A percentile compares a stretch with the other conserved stretches of the same genome.
Evolutionary conservation across 2,888 invertebrate genomes (phyloP).

Genomic region (Papilio protenor): DNA sequence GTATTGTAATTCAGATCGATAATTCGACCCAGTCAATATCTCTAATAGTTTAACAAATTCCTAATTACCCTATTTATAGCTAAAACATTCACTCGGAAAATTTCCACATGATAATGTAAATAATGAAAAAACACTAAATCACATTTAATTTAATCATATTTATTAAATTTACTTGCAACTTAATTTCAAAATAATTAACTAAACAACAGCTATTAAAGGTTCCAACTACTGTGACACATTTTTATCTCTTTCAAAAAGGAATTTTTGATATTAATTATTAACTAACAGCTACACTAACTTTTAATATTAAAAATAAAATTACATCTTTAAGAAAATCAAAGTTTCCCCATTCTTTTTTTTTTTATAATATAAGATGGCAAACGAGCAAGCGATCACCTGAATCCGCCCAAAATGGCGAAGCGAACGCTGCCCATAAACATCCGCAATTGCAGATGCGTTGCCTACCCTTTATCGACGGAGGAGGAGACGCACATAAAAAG

Average conservation of each 20-base stretch:
- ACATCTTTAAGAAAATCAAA: neutral
- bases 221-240: neutral
- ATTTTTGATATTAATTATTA: too few species aligned
- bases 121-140: neutral
- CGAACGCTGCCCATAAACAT: too few species aligned
- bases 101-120: neutral
- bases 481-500: too few species aligned
- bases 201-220: too few species aligned
- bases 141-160: neutral
- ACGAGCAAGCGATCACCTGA: too few species aligned
- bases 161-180: too few species aligned
- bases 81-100: neutral
- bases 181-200: too few species aligned
- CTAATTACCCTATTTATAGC: neutral
- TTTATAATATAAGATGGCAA: too few species aligned
- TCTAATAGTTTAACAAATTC: neutral
- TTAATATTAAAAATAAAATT: neutral
- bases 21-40: neutral
- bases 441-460: too few species aligned
- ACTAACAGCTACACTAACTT: neutral
- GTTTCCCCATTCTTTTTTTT: neutral
- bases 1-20: neutral
- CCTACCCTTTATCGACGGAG: too few species aligned
- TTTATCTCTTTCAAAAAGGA: too few species aligned
- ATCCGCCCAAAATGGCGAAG: too few species aligned